phyloP scores from a whole-genome alignment of 2,888 invertebrate species.

The Rotaria socialis region DNA sequence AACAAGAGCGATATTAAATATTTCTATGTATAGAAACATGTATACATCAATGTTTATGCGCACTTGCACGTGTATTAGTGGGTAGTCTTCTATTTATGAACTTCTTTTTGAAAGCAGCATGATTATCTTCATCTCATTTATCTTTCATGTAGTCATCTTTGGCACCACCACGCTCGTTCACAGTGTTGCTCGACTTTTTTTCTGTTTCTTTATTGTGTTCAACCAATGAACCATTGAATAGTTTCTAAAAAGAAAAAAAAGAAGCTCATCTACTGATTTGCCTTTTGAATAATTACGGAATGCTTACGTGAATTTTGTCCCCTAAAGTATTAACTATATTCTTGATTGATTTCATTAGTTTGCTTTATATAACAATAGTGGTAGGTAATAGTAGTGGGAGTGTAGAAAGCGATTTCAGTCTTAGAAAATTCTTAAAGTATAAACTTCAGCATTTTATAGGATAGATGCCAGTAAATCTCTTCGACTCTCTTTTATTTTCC shows the following conservation, averaged over 20 bases:
- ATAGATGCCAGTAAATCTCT: too few species aligned
- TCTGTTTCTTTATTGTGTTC: neutral
- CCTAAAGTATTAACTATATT: neutral
- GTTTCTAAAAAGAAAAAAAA: neutral
- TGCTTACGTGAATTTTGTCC: neutral
- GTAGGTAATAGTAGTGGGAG: too few species aligned
- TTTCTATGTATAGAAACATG: neutral
- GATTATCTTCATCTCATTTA: neutral
- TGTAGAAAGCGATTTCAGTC: too few species aligned
- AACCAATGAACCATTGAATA: neutral
- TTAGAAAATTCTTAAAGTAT: too few species aligned
- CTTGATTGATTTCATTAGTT: neutral
- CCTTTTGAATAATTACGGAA: too few species aligned
- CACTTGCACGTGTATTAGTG: neutral
- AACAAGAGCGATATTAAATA: too few species aligned
- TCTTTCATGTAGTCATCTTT: neutral
- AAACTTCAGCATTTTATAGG: too few species aligned
- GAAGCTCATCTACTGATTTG: too few species aligned
- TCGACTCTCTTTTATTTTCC: too few species aligned
- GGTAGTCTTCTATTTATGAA: neutral
- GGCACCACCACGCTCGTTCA: neutral
- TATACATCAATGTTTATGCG: neutral
- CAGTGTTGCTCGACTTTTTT: neutral
- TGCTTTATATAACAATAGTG: neutral
- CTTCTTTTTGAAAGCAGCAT: conserved; percentile 3